Evolutionary conservation across 2,797 vertebrate genomes (phyloP).

Genomic region (Cryptoprocta ferox): DNA sequence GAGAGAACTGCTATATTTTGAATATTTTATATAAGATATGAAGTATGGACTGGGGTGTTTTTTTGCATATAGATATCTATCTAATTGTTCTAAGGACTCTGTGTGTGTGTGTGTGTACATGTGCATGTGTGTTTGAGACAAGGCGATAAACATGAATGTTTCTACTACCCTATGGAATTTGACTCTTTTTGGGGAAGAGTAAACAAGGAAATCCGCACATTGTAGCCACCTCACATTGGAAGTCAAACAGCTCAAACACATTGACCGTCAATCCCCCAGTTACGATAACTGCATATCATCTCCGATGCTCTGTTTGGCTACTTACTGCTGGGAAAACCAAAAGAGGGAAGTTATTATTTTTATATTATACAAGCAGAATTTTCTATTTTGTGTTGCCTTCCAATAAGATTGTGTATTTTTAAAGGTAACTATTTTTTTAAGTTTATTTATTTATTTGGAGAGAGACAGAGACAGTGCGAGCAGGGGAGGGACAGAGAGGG

Average conservation of each 20-base stretch:
- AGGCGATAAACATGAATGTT: not conserved
- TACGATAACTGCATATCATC: not conserved
- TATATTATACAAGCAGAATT: not conserved
- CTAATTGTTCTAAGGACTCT: not conserved
- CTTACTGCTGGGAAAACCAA: not conserved
- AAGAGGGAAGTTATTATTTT: not conserved
- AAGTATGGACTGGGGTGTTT: not conserved
- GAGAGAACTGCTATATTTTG: not conserved
- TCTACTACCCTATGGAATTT: not conserved
- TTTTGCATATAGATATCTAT: not conserved
- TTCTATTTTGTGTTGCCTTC: not conserved
- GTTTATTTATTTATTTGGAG: not conserved
- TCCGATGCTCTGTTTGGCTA: not conserved
- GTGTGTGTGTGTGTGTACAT: not conserved
- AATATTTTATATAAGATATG: not conserved
- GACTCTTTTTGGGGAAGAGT: not conserved
- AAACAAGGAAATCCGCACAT: not conserved
- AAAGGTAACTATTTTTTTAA: not conserved
- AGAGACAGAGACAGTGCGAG: too few species aligned
- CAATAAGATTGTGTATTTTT: too few species aligned
- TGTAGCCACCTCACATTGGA: not conserved
- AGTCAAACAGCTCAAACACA: not conserved
- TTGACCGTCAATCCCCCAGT: not conserved
- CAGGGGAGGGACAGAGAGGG: not conserved
- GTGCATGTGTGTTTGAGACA: not conserved